phyloP scores from a whole-genome alignment of 2,113 vertebrate genomes.

The Camelus bactrianus region DNA sequence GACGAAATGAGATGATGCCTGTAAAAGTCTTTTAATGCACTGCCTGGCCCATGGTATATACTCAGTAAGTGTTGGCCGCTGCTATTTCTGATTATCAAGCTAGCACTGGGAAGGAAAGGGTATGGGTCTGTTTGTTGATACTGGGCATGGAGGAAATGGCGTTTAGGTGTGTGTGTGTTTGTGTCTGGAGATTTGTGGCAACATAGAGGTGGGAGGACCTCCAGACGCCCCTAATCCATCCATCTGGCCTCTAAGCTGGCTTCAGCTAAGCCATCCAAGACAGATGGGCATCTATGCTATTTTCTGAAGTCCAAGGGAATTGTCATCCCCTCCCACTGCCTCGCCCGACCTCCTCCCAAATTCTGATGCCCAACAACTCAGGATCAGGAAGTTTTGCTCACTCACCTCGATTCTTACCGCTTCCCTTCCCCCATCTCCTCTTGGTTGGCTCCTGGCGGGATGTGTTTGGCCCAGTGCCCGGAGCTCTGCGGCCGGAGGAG shows the following conservation, averaged over 20 bases:
- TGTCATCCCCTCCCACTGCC: background rate
- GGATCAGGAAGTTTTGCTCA: background rate
- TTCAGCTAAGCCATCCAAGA: background rate
- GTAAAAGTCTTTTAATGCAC: background rate
- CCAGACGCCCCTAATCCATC: background rate
- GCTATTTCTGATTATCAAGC: accelerated
- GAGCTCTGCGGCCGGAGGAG: background rate
- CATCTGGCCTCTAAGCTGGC: constrained; percentile 65
- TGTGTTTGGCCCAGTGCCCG: background rate
- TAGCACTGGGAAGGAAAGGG: background rate
- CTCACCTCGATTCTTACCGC: background rate
- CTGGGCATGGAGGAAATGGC: background rate
- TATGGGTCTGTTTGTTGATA: background rate
- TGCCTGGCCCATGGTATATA: background rate
- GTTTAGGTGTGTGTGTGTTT: background rate
- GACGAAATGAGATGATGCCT: background rate
- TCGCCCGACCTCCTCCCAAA: background rate
- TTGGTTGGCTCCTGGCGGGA: background rate
- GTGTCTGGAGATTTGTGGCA: constrained; percentile 3
- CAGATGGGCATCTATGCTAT: constrained; percentile 10
- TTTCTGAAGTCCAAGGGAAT: constrained; percentile 26
- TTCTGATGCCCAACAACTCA: background rate
- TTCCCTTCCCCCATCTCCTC: background rate
- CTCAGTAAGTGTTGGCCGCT: background rate
- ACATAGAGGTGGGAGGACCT: background rate